These are phyloP conservation scores for Achatina immaculata DNA, from an alignment of 1,140 invertebrate genomes.

Conservation along the genomic window DNA sequence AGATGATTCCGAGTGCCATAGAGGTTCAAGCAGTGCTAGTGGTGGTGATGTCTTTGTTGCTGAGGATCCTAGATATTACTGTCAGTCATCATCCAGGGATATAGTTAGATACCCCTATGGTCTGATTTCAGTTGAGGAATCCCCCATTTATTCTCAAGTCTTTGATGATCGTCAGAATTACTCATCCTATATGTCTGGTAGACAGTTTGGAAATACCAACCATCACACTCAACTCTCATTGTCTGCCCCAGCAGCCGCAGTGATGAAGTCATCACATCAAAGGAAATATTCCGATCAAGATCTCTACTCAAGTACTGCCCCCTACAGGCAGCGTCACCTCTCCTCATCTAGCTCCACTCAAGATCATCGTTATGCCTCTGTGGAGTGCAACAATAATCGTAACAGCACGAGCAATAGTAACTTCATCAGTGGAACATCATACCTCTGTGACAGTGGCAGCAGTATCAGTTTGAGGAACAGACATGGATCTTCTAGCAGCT, in stretches of 20 bases:
- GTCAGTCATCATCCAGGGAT: neutral
- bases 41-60: neutral
- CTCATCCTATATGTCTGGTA: neutral
- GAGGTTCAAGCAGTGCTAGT: neutral
- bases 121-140: conserved; percentile 36
- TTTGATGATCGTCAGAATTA: conserved; percentile 13
- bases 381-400: conserved; percentile 37
- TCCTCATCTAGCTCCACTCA: conserved; percentile 32
- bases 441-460: neutral
- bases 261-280: neutral
- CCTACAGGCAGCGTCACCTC: conserved; percentile 31
- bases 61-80: conserved; percentile 11
- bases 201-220: conserved; percentile 12
- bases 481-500: neutral
- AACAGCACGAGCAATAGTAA: neutral
- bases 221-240: conserved; percentile 2
- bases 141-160: conserved; percentile 16
- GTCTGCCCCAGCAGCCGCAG: neutral
- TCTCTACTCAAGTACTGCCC: conserved; percentile 41
- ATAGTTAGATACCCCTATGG: conserved; percentile 29
- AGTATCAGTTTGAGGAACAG: neutral
- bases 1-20: neutral
- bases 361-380: conserved; percentile 40
- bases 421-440: neutral
- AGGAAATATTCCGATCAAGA: conserved; percentile 46